phyloP scores from a whole-genome alignment of 2,797 vertebrate genomes.

The Semotilus atromaculatus region DNA sequence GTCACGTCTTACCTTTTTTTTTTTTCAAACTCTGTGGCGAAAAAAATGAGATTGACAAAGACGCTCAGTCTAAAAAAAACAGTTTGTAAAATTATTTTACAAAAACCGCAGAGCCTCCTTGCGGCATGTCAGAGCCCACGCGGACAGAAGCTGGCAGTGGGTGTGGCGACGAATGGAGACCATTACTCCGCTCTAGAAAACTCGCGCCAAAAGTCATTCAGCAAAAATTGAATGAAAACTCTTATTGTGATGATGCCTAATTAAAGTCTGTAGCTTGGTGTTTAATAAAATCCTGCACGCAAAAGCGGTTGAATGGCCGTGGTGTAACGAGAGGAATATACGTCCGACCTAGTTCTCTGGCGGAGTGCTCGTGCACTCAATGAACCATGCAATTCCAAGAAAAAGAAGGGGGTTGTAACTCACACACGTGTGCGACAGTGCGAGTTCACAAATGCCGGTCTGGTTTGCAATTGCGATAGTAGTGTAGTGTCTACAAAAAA shows the following conservation, averaged over 20 bases:
- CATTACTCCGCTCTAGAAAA: conserved; percentile 64
- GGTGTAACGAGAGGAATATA: not conserved
- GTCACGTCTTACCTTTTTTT: conserved; percentile 35
- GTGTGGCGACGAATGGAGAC: conserved; percentile 69
- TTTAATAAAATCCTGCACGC: conserved; percentile 39
- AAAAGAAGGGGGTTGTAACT: conserved; percentile 71
- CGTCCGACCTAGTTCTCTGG: not conserved
- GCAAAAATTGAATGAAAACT: not conserved
- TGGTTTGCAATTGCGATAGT: conserved; percentile 28
- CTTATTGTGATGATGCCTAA: not conserved
- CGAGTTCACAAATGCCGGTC: conserved; percentile 66
- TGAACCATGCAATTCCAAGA: conserved; percentile 72
- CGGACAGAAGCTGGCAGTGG: conserved; percentile 64
- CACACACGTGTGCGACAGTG: conserved; percentile 70
- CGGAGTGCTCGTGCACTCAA: conserved; percentile 11
- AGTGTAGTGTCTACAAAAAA: conserved; percentile 2
- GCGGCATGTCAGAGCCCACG: conserved; percentile 39
- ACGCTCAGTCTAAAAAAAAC: not conserved
- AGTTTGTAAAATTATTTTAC: not conserved
- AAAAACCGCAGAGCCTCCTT: not conserved
- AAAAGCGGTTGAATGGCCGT: rapidly evolving
- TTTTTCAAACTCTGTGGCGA: not conserved
- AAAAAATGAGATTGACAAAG: not conserved
- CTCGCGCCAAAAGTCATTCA: conserved; percentile 77
- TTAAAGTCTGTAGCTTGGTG: not conserved